Evolutionary conservation across 2,113 vertebrate genomes (phyloP).

Genomic region (Felis catus): DNA sequence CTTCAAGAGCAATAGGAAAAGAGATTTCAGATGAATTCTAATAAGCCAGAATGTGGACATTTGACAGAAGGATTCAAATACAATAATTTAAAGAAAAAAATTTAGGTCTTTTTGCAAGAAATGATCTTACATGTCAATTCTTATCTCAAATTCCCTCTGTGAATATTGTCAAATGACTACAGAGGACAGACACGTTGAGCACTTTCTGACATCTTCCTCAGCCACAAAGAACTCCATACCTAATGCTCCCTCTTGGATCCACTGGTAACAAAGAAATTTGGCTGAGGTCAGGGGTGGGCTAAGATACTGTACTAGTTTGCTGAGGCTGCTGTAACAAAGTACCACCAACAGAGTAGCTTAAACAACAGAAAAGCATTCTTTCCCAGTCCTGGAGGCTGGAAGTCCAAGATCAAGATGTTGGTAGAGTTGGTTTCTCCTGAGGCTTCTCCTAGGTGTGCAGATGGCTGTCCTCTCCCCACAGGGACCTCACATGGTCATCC

Average conservation of each 20-base stretch:
- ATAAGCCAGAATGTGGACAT: not conserved
- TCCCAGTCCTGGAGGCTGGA: not conserved
- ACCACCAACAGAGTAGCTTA: rapidly evolving
- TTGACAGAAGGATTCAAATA: not conserved
- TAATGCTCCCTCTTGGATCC: not conserved
- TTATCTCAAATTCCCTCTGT: too few relatives aligned
- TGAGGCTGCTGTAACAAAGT: rapidly evolving
- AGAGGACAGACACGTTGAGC: not conserved
- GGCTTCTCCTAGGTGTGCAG: not conserved
- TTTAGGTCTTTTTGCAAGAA: not conserved
- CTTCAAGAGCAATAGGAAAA: not conserved
- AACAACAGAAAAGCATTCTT: too few relatives aligned
- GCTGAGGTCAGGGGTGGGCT: rapidly evolving
- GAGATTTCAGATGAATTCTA: not conserved
- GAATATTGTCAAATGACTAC: not conserved
- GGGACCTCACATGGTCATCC: rapidly evolving
- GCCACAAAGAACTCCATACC: not conserved
- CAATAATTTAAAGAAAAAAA: not conserved
- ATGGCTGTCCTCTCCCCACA: rapidly evolving
- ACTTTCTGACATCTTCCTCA: not conserved
- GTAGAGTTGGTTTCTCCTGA: not conserved
- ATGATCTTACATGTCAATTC: not conserved
- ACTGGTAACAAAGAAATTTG: not conserved
- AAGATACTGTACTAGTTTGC: rapidly evolving
- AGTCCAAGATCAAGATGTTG: not conserved